phyloP scores from a whole-genome alignment of 2,113 vertebrate genomes.

The Pelusios castaneus region DNA sequence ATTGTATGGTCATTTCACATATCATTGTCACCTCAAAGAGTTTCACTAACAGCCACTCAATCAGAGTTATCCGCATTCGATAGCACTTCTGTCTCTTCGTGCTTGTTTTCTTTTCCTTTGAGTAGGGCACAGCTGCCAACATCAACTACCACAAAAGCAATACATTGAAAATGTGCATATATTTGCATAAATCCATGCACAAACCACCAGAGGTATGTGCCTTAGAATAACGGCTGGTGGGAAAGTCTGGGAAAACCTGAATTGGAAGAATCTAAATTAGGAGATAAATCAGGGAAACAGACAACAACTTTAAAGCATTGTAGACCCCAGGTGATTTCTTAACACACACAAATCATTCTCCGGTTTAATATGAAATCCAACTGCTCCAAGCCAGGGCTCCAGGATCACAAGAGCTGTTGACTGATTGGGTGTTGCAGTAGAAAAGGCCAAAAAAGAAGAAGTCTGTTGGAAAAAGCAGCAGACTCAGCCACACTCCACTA shows the following conservation, averaged over 20 bases:
- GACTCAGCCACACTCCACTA: neutral
- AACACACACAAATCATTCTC: neutral
- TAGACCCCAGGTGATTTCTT: neutral
- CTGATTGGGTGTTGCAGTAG: neutral
- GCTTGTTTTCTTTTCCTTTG: neutral
- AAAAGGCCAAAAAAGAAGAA: neutral
- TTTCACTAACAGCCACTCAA: neutral
- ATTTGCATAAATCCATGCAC: neutral
- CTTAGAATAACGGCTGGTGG: neutral
- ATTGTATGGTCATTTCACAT: neutral
- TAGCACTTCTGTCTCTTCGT: neutral
- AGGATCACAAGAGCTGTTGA: neutral
- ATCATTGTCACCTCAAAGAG: neutral
- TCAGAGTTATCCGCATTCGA: neutral
- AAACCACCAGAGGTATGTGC: neutral
- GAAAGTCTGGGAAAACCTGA: neutral
- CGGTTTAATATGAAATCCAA: neutral
- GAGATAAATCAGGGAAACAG: neutral
- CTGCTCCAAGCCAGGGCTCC: neutral
- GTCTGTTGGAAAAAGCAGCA: neutral
- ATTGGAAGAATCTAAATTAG: neutral
- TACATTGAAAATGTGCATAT: neutral
- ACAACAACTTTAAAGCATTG: neutral
- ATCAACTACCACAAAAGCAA: neutral
- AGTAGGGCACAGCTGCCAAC: neutral